These are phyloP conservation scores for Toxotes chatareus DNA, from an alignment of 2,113 vertebrate genomes.

Conservation along the genomic window DNA sequence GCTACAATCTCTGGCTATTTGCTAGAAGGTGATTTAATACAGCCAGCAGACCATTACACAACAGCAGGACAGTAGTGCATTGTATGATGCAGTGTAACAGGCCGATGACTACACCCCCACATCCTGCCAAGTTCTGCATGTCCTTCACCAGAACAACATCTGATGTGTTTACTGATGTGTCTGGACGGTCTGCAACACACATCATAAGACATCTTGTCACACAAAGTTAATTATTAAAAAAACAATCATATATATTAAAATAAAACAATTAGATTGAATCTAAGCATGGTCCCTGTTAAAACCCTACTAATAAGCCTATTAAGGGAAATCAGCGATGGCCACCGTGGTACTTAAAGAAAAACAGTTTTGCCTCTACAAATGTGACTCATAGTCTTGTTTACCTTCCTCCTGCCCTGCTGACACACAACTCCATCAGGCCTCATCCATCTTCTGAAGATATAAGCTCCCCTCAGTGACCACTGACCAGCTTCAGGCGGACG, in stretches of 20 bases:
- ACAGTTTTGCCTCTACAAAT: too few relatives aligned
- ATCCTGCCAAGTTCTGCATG: constrained; percentile 64
- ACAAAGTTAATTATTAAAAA: neutral
- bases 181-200: neutral
- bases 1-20: constrained; percentile 33
- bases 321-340: neutral
- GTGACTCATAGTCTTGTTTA: neutral
- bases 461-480: constrained; percentile 14
- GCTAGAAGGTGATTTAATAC: constrained; percentile 61
- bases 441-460: constrained; percentile 32
- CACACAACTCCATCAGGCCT: constrained; percentile 6
- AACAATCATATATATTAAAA: neutral
- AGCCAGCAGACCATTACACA: constrained; percentile 60
- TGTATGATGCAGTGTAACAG: constrained; percentile 65
- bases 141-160: constrained; percentile 64
- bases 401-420: constrained; percentile 18
- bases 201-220: neutral
- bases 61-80: constrained; percentile 71
- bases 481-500: constrained; percentile 25
- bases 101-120: constrained; percentile 65
- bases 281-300: neutral
- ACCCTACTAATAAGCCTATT: neutral
- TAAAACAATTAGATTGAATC: neutral
- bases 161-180: constrained; percentile 55
- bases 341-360: neutral